phyloP scores from a whole-genome alignment of 2,888 invertebrate species.

The Pollenia angustigena region DNA sequence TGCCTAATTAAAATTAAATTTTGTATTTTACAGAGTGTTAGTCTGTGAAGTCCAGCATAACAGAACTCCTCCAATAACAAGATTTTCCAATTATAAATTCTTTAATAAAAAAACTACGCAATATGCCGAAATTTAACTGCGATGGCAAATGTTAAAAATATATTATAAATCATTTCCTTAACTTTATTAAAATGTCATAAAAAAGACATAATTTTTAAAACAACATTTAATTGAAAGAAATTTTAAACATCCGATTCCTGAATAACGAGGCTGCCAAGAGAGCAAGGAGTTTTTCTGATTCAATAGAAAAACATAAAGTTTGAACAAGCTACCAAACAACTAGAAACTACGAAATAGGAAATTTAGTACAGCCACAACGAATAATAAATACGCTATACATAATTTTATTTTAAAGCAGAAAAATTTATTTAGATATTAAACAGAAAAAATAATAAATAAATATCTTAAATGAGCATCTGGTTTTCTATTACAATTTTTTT shows the following conservation, averaged over 20 bases:
- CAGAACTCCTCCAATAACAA: no score
- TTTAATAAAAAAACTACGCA: no score
- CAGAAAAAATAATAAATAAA: background rate
- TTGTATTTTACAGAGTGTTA: no score
- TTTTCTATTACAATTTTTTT: no score
- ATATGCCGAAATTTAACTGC: background rate
- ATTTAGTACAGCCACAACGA: background rate
- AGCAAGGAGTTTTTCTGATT: background rate
- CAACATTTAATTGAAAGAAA: constrained; percentile 19
- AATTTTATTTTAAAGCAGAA: background rate
- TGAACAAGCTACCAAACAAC: background rate
- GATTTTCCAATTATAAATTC: no score
- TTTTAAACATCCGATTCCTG: constrained; percentile 23
- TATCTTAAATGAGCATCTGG: background rate
- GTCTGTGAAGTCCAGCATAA: no score
- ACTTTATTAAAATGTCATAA: constrained; percentile 1
- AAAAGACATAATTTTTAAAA: background rate
- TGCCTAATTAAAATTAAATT: no score
- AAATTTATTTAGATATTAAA: background rate
- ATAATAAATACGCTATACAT: background rate
- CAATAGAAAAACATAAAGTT: background rate
- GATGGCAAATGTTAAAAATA: background rate
- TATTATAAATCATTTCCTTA: background rate
- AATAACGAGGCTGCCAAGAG: background rate
- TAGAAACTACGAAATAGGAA: background rate